phyloP scores from a whole-genome alignment of 2,797 vertebrate genomes.

The Melanotaenia boesemani region DNA sequence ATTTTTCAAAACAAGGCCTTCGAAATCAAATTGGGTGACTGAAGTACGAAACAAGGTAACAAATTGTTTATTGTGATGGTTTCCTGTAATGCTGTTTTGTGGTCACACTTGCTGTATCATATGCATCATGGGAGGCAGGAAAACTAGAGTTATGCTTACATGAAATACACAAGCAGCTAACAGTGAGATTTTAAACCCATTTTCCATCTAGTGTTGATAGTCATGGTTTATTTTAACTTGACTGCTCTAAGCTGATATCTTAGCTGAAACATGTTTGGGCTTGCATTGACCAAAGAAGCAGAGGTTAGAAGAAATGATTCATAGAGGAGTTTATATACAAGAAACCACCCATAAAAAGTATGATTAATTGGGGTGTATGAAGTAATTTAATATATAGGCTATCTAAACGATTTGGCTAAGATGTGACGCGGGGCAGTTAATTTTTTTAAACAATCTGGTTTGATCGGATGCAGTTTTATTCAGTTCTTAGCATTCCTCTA shows the following conservation, averaged over 20 bases:
- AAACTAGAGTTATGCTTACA: constrained; percentile 48
- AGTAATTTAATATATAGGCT: neutral
- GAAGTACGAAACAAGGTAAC: constrained; percentile 47
- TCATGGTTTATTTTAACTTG: constrained; percentile 68
- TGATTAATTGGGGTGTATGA: neutral
- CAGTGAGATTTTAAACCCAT: constrained; percentile 43
- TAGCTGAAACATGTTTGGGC: constrained; percentile 32
- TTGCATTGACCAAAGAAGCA: constrained; percentile 18
- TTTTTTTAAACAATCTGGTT: neutral
- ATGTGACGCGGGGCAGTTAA: neutral
- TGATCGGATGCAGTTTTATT: neutral
- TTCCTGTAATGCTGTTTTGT: constrained; percentile 40
- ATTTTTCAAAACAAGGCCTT: constrained; percentile 41
- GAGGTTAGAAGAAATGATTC: constrained; percentile 48
- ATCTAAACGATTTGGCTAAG: neutral
- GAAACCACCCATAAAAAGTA: constrained; percentile 29
- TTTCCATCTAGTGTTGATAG: constrained; percentile 59
- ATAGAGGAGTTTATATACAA: constrained; percentile 7
- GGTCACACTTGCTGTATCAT: constrained; percentile 51
- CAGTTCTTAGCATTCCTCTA: too few relatives aligned
- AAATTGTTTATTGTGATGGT: constrained; percentile 47
- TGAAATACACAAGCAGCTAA: constrained; percentile 54
- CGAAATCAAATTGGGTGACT: constrained; percentile 42
- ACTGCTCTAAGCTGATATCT: constrained; percentile 58
- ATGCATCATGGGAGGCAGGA: constrained; percentile 38